Percentiles rank a stretch among this genome's conserved stretches.
These are phyloP conservation scores for Arrhamphus sclerolepis DNA, from an alignment of 2,797 vertebrate genomes.

Conservation along the genomic window DNA sequence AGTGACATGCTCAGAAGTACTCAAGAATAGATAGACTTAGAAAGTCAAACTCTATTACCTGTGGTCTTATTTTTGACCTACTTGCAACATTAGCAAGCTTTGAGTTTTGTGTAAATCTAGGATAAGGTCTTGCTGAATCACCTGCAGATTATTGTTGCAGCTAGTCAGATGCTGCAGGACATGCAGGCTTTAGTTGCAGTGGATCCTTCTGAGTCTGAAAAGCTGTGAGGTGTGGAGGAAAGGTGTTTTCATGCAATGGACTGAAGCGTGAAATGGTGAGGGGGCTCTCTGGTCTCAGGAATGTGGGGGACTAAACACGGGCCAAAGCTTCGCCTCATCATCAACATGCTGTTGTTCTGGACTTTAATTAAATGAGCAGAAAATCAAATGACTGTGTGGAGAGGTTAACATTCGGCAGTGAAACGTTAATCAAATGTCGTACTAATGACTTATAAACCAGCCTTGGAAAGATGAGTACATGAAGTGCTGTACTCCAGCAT, in stretches of 20 bases:
- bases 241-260: constrained; percentile 57
- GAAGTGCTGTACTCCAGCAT: no score
- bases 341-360: constrained; percentile 14
- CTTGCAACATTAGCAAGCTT: background rate
- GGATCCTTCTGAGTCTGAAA: constrained; percentile 30
- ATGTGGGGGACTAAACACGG: constrained; percentile 50
- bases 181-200: background rate
- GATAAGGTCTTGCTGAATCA: background rate
- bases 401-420: background rate
- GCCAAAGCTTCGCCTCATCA: constrained; percentile 11
- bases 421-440: no score
- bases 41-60: no score
- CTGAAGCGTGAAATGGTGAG: constrained; percentile 58
- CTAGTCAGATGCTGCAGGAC: constrained; percentile 4
- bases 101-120: background rate
- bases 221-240: constrained; percentile 50
- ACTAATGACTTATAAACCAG: no score
- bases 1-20: no score
- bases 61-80: no score
- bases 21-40: no score
- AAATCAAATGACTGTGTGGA: background rate
- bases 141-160: background rate
- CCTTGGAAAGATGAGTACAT: no score
- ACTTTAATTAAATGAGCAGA: constrained; percentile 7
- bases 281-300: constrained; percentile 55